A percentile compares a stretch with the other conserved stretches of the same genome.
Evolutionary conservation across 1,140 invertebrate genomes (phyloP).

Genomic region (Stratiolaelaps scimitus): DNA sequence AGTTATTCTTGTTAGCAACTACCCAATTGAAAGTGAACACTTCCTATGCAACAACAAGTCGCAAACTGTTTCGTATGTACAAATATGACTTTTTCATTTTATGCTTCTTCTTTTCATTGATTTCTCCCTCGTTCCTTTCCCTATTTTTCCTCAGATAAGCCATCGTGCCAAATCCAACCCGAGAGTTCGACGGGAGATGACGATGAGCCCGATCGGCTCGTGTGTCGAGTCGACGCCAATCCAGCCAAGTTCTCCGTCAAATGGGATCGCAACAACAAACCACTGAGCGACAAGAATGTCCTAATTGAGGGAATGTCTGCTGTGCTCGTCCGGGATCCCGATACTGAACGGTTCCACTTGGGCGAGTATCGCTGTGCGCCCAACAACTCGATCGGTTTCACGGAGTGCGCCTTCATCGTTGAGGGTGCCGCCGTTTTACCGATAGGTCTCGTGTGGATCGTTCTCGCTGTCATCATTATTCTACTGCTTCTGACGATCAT

Average conservation of each 20-base stretch:
- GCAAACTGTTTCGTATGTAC: too few species aligned
- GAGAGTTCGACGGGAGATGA: conserved; percentile 17
- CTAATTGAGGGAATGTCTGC: conserved; percentile 22
- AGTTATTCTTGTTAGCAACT: too few species aligned
- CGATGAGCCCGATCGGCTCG: conserved; percentile 18
- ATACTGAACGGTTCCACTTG: conserved; percentile 28
- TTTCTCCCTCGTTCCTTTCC: conserved; percentile 24
- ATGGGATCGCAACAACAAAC: conserved; percentile 28
- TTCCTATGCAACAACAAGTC: too few species aligned
- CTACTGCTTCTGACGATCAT: conserved; percentile 17
- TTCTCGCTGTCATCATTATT: conserved; percentile 24
- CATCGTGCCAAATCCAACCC: not conserved
- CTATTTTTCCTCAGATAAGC: conserved; percentile 13
- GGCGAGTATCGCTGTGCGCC: conserved; percentile 21
- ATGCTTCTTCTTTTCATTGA: not conserved
- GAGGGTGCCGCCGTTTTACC: conserved; percentile 4
- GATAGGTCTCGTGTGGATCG: conserved; percentile 10
- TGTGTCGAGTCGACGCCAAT: conserved; percentile 7
- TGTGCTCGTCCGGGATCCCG: conserved; percentile 22
- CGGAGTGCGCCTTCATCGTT: conserved; percentile 12
- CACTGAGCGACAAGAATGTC: conserved; percentile 22
- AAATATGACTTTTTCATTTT: conserved; percentile 15
- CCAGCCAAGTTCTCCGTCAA: conserved; percentile 24
- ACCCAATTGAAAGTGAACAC: too few species aligned
- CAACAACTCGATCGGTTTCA: conserved; percentile 27